Evolutionary conservation across 1,140 invertebrate genomes (phyloP), one percentile per base, ranked within the genome.

Genomic region (Andricus grossulariae): DNA sequence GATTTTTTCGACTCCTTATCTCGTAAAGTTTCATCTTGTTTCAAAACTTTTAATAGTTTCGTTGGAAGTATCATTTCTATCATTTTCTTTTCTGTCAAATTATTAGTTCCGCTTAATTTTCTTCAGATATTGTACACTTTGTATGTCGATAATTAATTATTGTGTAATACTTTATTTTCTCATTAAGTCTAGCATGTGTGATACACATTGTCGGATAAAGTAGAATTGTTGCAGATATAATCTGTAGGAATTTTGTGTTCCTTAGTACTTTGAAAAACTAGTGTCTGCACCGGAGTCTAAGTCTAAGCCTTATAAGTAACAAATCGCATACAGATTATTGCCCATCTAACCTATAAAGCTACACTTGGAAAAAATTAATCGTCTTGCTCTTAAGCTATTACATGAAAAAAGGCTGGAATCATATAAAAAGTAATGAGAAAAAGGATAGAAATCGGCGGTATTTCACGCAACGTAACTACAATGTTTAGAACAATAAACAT

Each of bases 121-220:
- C 76, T 76, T 72, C 77, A 79, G 80, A 83, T 82, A 83, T 83
- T 80, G 80, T 80, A 84, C 76, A 80, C 77, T 80, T 85, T 80
- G 57, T 82, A 83, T 80, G 84, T 82, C 84, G 78, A 82, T 84
- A 73, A 82, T 82, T 80, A 83, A 75, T 87, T 84, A 84, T 78
- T 84, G 84, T 84, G 82, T 85, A 85, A 88, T 87, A 87, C 86
- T 81, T 87, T 87, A 86, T 84, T 85, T 79, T 78, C 81, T 87
- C 86, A 86, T 84, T 88, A 88, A 80, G 76, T 86, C 85, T 88
- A 88, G 84, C 79, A 85, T 83, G 79, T 84, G 83, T 84, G 83
- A 85, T 87, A 84, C 84, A 86, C 82, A 86, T 87, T 79, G 82
- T 85, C 80, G 79, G 80, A 83, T 85, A 80, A 86, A 85, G 84